Evolutionary conservation across 1,140 invertebrate genomes (phyloP).

Genomic region (Heliconius melpomene): DNA sequence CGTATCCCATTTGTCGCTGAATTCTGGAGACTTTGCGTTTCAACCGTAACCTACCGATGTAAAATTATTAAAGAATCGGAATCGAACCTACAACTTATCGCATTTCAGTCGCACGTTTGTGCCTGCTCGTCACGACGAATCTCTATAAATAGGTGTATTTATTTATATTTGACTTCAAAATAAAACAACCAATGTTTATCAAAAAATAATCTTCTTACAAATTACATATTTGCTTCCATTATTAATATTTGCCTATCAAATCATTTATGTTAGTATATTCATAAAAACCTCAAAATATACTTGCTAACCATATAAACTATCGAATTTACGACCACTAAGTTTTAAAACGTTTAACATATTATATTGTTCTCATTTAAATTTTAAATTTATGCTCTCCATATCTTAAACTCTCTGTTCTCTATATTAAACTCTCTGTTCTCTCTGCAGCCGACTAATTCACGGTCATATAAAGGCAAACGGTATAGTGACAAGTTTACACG

Average conservation of each 20-base stretch:
- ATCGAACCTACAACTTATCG: too few relatives aligned
- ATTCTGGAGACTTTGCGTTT: too few relatives aligned
- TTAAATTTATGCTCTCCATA: not conserved
- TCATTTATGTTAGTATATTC: not conserved
- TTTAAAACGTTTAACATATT: not conserved
- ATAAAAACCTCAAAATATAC: not conserved
- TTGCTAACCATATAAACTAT: not conserved
- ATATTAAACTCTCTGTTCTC: not conserved
- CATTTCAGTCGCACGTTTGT: too few relatives aligned
- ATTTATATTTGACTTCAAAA: not conserved
- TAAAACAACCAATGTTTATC: not conserved
- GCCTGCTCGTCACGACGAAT: too few relatives aligned
- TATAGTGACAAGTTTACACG: slow-evolving; percentile 63
- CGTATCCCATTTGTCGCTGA: too few relatives aligned
- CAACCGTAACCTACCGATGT: too few relatives aligned
- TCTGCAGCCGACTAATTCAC: slow-evolving; percentile 54
- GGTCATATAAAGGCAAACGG: slow-evolving; percentile 54
- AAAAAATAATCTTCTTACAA: not conserved
- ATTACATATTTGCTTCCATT: not conserved
- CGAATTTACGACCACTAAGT: not conserved
- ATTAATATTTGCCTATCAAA: not conserved
- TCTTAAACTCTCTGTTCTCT: not conserved
- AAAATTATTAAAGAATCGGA: too few relatives aligned
- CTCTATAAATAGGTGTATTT: not conserved
- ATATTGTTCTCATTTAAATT: not conserved